Base-by-base conservation (phyloP, 64 coral and sea anemone genomes). In the Montipora capricornis region DNA sequence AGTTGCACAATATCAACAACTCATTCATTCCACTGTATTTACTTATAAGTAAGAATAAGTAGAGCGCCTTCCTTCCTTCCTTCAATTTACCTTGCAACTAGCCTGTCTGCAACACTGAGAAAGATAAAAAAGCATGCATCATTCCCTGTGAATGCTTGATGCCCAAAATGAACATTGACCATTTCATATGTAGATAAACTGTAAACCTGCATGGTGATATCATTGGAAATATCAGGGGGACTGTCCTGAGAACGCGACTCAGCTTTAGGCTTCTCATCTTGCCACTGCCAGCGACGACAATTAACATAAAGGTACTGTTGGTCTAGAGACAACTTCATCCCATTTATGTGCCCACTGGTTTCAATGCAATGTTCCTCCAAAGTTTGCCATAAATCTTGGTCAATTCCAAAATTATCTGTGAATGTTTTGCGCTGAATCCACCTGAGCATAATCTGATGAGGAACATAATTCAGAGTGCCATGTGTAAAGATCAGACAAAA, bases 101-200 rank as follows among this genome's bases (percentile, higher is more conserved):
- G 79, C 19, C 76, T 80, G 4, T 92, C 84, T 12, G 93, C 90
- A 70, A 95, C 93, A 88, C 87, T 93, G 37, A 97, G 83, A 75
- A 97, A 97, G 64, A 97, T 97, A 69, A 95, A 97, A 79, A 97
- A 97, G 49, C 93, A 97, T 5, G 70, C 88, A 62, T 97, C 84
- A 91, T 95, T 97, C 0, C 89, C 83, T 61, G 96, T 97, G 79
- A 89, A 97, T 8, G 96, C 96, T 22, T 84, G 81, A 81, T 97
- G 96, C 13, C 92, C 93, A 48, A 47, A 60, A 71, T 95, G 93
- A 66, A 95, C 96, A 79, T 44, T 91, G 9, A 97, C 69, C 6
- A 92, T 52, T 88, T 97, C 70, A 44, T 91, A 89, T 19, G 80
- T 97, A 4, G 84, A 37, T 52, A 97, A 82, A 19, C 90, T 88